Evolutionary conservation across 2,797 vertebrate genomes (phyloP), one percentile per base, ranked within the genome.

Genomic region (Discoglossus pictus): DNA sequence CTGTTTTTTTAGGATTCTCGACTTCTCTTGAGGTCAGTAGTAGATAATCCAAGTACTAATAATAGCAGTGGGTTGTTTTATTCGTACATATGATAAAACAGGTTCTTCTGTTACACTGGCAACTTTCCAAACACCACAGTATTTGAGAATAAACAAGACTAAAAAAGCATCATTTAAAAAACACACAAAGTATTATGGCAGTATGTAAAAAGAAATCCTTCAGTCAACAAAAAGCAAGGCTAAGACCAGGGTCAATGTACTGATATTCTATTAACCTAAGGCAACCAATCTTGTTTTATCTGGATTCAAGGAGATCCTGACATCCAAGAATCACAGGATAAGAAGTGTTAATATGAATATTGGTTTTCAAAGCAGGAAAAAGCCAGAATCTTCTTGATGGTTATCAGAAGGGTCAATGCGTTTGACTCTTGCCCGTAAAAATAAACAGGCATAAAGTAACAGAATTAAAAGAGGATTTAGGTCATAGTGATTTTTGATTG

Each of bases 241-340:
- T 65, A 46, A 50, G 43, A 48, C 18, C 21, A 48, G 13, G 64
- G 53, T 58, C 34, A 66, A 39, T 35, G 52, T 58, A 58, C 35
- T 58, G 21, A 58, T 66, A 27, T 48, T 24, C 47, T 66, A 46
- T 66, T 66, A 66, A 58, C 43, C 35, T 18, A 21, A 21, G 7
- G 40, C 43, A 66, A 66, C 58, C 35, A 66, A 58, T 48, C 53
- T 58, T 58, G 43, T 25, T 66, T 65, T 55, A 47, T 66, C 64
- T 58, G 34, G 31, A 50, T 48, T 39, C 56, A 58, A 56, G 34
- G 15, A 48, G 40, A 58, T 10, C 18, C 34, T 48, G 12, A 7
- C 31, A 39, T 58, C 63, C 51, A 63, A 63, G 40, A 65, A 65
- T 47, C 44, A 56, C 63, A 65, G 15, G 7, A n/a, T 27, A 36